phyloP scores from a whole-genome alignment of 2,888 invertebrate genomes.

The Drosophila gaucha region DNA sequence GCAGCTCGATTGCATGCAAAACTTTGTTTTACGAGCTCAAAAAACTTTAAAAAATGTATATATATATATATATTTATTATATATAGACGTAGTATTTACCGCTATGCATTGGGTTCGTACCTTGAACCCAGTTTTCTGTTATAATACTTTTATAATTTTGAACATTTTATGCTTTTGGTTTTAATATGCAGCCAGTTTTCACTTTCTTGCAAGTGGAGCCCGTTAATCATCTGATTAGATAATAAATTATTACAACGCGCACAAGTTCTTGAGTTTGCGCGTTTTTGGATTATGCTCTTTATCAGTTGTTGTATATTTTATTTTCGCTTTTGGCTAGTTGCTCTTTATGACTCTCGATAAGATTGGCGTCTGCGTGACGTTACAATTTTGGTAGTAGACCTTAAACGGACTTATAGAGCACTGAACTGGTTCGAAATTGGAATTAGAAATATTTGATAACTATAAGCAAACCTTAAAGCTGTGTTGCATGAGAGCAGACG shows the following conservation, averaged over 20 bases:
- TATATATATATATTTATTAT: background rate
- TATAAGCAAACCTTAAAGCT: background rate
- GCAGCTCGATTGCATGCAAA: conserved; percentile 57
- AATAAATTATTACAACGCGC: conserved; percentile 41
- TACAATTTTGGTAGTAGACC: conserved; percentile 16
- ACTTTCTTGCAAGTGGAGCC: conserved; percentile 48
- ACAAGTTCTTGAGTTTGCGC: conserved; percentile 28
- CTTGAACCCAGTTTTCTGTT: conserved; percentile 48
- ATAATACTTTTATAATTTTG: conserved; percentile 7
- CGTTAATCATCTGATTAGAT: conserved; percentile 68
- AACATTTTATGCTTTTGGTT: conserved; percentile 24
- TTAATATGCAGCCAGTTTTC: conserved; percentile 43
- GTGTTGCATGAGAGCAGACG: too few species aligned
- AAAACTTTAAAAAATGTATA: background rate
- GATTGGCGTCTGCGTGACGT: conserved; percentile 39
- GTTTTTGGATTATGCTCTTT: conserved; percentile 49
- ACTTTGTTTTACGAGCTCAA: conserved; percentile 28
- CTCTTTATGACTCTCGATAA: conserved; percentile 35
- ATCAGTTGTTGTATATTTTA: conserved; percentile 35
- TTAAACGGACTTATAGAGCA: conserved; percentile 19
- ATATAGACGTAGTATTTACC: conserved; percentile 24
- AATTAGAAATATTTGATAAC: background rate
- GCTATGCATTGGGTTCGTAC: conserved; percentile 48
- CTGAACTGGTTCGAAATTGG: background rate
- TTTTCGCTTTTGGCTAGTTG: conserved; percentile 4